Evolutionary conservation across 2,888 invertebrate species (phyloP).

Genomic region (Dryobota labecula): DNA sequence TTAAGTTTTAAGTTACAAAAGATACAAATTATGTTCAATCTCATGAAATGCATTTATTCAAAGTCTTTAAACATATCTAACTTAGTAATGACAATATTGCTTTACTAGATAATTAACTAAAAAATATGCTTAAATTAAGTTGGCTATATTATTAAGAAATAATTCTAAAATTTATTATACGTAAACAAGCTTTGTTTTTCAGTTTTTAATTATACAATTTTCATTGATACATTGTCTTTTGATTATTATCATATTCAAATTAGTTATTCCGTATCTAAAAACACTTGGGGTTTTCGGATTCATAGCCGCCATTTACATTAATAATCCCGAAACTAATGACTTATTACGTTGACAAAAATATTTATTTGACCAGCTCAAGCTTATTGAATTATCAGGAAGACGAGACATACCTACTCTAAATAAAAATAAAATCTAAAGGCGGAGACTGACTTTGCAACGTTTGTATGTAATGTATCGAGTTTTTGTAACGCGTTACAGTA

Average conservation of each 20-base stretch:
- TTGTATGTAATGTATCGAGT: too few species aligned
- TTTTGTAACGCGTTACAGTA: too few species aligned
- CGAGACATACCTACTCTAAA: background rate
- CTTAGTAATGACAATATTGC: constrained; percentile 31
- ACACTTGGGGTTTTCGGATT: background rate
- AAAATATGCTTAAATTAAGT: constrained; percentile 36
- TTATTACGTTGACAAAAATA: background rate
- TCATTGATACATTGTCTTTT: constrained; percentile 34
- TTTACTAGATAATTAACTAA: constrained; percentile 45
- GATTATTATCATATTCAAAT: constrained; percentile 3
- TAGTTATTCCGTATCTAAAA: background rate
- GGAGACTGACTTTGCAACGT: too few species aligned
- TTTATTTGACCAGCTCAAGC: too few species aligned
- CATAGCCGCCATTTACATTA: background rate
- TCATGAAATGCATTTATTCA: constrained; percentile 61
- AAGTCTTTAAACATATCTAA: constrained; percentile 33
- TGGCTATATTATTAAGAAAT: constrained; percentile 39
- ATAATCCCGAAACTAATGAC: background rate
- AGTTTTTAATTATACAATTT: constrained; percentile 49
- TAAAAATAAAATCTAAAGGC: too few species aligned
- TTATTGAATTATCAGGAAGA: too few species aligned
- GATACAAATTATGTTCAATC: constrained; percentile 52
- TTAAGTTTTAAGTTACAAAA: constrained; percentile 52
- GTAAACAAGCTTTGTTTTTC: constrained; percentile 35
- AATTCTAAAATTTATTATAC: constrained; percentile 31